Evolutionary conservation across 2,888 invertebrate genomes (phyloP).

Genomic region (Altica lythri): DNA sequence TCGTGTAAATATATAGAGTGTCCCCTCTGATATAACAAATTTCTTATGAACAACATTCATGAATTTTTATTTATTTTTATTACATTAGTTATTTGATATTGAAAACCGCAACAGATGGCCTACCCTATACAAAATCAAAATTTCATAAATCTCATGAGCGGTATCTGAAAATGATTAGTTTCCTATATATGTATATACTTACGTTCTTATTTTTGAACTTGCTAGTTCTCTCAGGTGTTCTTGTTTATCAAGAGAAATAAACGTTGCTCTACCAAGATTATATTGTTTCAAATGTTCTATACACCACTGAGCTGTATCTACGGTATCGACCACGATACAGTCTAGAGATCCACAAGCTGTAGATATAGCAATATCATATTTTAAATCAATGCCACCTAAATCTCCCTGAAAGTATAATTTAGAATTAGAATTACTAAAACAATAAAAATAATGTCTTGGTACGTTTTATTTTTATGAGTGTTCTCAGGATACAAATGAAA

Average conservation of each 20-base stretch:
- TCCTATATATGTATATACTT: conserved; percentile 50
- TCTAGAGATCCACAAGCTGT: conserved; percentile 91
- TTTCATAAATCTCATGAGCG: too few species aligned
- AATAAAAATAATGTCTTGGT: too few species aligned
- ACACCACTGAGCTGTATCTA: conserved; percentile 82
- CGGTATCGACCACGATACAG: conserved; percentile 88
- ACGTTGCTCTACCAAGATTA: conserved; percentile 83
- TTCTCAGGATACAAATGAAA: too few species aligned
- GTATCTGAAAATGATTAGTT: too few species aligned
- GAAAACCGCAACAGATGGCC: too few species aligned
- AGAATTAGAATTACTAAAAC: conserved; percentile 9
- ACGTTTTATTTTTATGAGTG: too few species aligned
- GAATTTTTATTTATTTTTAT: too few species aligned
- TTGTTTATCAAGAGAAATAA: conserved; percentile 88
- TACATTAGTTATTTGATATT: too few species aligned
- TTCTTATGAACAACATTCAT: too few species aligned
- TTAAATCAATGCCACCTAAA: conserved; percentile 88
- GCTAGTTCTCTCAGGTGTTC: conserved; percentile 61
- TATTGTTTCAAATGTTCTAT: conserved; percentile 78
- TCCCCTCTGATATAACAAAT: too few species aligned
- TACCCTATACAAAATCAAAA: too few species aligned
- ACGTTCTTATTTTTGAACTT: conserved; percentile 62
- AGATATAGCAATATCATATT: conserved; percentile 95
- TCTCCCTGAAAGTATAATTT: conserved; percentile 72
- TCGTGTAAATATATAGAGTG: too few species aligned